Conservation (phyloP, 2,888 invertebrate species). For the Athalia cordata region DNA sequence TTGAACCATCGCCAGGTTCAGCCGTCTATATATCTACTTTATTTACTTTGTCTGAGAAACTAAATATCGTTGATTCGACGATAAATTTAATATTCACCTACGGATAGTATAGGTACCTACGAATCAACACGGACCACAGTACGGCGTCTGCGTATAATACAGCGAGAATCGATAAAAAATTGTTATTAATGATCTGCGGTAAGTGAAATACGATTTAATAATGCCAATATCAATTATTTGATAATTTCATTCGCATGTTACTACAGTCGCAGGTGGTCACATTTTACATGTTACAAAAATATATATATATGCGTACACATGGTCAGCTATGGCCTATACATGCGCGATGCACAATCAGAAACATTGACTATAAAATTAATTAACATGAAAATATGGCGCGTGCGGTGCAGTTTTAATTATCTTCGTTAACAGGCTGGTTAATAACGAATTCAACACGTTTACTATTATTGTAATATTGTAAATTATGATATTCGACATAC, state of each 20-base stretch:
- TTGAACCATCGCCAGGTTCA: constrained; percentile 1
- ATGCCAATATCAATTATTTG: constrained; percentile 10
- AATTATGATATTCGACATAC: constrained; percentile 4
- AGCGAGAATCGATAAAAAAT: not conserved
- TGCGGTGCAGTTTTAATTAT: constrained; percentile 22
- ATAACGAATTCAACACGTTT: not conserved
- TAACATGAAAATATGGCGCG: constrained; percentile 27
- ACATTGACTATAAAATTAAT: constrained; percentile 29
- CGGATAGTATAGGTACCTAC: not conserved
- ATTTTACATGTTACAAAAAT: too few species aligned
- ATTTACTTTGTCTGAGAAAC: too few species aligned
- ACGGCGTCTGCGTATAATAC: not conserved
- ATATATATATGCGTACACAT: too few species aligned
- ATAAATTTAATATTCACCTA: not conserved
- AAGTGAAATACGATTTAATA: not conserved
- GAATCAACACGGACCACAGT: too few species aligned
- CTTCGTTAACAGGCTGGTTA: not conserved
- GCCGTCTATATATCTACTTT: too few species aligned
- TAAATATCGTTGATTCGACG: too few species aligned
- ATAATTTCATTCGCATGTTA: constrained; percentile 2
- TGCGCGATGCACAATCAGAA: not conserved
- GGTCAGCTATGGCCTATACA: too few species aligned
- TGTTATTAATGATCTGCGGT: not conserved
- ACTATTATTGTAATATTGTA: not conserved
- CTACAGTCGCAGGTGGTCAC: too few species aligned